Base-by-base conservation (phyloP, 2,888 invertebrate genomes). In the Dryadula phaetusa region DNA sequence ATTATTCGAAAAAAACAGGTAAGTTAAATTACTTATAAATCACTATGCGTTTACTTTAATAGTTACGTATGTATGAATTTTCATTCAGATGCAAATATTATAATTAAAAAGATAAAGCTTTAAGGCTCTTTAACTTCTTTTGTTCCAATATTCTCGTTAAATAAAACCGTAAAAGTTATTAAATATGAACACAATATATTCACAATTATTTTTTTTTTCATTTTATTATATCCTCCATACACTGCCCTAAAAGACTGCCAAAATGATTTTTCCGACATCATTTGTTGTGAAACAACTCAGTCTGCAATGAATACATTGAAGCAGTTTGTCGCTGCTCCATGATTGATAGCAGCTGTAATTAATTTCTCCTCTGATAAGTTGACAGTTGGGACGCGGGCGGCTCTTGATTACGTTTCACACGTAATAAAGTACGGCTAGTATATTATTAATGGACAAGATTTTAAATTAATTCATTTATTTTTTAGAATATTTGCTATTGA, bases 291-390 rank as follows among this genome's bases (percentile, higher is more conserved):
- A 67, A 67, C 56, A 64, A 47, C 60, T 70, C 40, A 62, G 56
- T 46, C 52, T 66, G 70, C 71, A 74, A 76, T 79, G 76, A 79
- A 79, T 78, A 80, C 76, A 79, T 77, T 73, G 78, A 72, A 76
- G 74, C 79, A 78, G 79, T 80, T 81, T 81, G 81, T 80, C 81
- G 77, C 72, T 76, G 69, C 61, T 67, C 73, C 53, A 78, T 85
- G 87, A 88, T 88, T 87, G 86, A 88, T 88, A 78, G 83, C 80
- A 70, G 72, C 76, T 69, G 82, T 85, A 83, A 83, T 86, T 87
- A 87, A 87, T 85, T 84, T 79, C 79, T 79, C 83, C 80, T 79
- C 80, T 81, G 85, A 84, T 87, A 86, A 85, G 83, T 82, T 80
- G 88, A 82, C 86, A 80, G 83, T 76, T 77, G 79, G 74, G 82